These are phyloP conservation scores for Drymodes brunneopygia DNA, from an alignment of 2,113 vertebrate species.

Conservation along the genomic window DNA sequence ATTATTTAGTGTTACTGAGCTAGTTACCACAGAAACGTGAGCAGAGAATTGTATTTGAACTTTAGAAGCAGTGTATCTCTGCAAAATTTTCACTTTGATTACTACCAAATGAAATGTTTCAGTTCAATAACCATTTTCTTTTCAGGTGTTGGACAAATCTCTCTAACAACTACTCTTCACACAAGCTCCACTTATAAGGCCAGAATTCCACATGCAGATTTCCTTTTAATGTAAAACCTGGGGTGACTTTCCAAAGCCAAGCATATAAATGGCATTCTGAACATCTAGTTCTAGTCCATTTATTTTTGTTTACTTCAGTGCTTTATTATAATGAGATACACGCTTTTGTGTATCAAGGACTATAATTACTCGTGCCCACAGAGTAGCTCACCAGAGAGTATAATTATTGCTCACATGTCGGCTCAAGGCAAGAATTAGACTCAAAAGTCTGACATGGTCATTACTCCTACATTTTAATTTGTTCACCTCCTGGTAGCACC, in stretches of 20 bases:
- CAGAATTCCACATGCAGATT: neutral
- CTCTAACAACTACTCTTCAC: neutral
- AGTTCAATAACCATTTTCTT: neutral
- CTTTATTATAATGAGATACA: neutral
- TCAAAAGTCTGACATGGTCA: neutral
- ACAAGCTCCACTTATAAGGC: neutral
- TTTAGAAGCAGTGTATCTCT: neutral
- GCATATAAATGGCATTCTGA: neutral
- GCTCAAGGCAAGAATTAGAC: conserved; percentile 14
- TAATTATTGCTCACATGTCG: neutral
- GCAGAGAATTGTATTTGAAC: neutral
- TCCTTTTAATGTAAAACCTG: neutral
- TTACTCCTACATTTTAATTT: neutral
- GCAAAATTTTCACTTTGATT: neutral
- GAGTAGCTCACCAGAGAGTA: neutral
- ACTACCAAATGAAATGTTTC: neutral
- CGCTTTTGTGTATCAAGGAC: neutral
- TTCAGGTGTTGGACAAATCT: neutral
- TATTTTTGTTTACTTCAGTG: conserved; percentile 25
- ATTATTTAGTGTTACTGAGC: neutral
- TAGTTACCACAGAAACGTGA: neutral
- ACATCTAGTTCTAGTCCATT: neutral
- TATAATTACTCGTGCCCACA: neutral
- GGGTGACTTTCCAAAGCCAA: neutral
- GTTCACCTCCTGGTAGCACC: neutral